A percentile compares a stretch with the other conserved stretches of the same genome.
Evolutionary conservation across 2,888 invertebrate genomes (phyloP).

Genomic region (Lycia hirtaria): DNA sequence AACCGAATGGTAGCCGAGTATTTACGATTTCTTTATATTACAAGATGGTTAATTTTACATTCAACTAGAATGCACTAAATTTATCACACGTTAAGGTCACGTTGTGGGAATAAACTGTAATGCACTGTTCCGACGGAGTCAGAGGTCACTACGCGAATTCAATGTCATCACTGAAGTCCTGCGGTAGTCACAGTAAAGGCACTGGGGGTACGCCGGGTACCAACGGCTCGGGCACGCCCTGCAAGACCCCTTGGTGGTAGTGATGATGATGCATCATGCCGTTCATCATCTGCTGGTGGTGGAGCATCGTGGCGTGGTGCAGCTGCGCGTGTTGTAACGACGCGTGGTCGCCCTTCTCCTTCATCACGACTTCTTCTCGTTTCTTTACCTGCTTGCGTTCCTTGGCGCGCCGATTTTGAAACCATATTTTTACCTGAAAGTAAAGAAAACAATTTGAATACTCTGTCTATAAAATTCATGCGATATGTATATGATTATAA

Average conservation of each 20-base stretch:
- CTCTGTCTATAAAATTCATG: not conserved
- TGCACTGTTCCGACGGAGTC: conserved; percentile 39
- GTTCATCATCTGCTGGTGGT: conserved; percentile 84
- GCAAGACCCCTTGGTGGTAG: conserved; percentile 80
- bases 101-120: conserved; percentile 48
- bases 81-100: conserved; percentile 65
- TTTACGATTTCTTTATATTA: conserved; percentile 39
- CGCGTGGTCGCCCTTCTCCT: conserved; percentile 85
- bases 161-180: conserved; percentile 65
- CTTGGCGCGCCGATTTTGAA: conserved; percentile 97
- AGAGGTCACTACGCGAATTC: conserved; percentile 54
- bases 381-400: conserved; percentile 96
- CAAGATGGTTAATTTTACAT: conserved; percentile 40
- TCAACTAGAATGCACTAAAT: conserved; percentile 61
- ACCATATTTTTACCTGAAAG: conserved; percentile 91
- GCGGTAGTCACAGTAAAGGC: conserved; percentile 82
- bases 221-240: conserved; percentile 81
- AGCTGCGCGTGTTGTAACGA: conserved; percentile 80
- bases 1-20: conserved; percentile 55
- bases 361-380: conserved; percentile 89
- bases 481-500: not conserved
- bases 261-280: conserved; percentile 83
- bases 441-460: not conserved
- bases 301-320: conserved; percentile 83
- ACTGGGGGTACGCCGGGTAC: conserved; percentile 77